A percentile compares a stretch with the other conserved stretches of the same genome.
phyloP scores from a whole-genome alignment of 2,888 invertebrate genomes.

The Pseudococcus longispinus region DNA sequence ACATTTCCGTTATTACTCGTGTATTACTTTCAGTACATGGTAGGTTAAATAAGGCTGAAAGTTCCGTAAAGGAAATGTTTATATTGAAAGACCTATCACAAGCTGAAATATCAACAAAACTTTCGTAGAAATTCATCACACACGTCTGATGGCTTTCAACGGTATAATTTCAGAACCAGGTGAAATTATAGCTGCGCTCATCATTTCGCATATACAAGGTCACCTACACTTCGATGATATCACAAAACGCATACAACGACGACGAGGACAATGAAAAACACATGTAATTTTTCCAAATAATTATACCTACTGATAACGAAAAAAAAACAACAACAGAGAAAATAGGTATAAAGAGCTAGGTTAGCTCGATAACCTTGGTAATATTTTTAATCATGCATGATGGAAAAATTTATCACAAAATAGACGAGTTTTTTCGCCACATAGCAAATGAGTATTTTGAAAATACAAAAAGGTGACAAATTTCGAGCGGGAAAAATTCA shows the following conservation, averaged over 20 bases:
- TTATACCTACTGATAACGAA: not conserved
- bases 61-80: not conserved
- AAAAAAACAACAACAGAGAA: not conserved
- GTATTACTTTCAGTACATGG: not conserved
- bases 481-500: not conserved
- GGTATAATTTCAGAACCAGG: not conserved
- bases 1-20: not conserved
- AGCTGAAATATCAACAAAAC: not conserved
- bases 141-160: not conserved
- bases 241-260: not conserved
- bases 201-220: conserved; percentile 20
- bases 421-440: not conserved
- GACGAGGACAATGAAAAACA: conserved; percentile 15
- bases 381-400: conserved; percentile 9
- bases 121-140: not conserved
- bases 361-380: conserved; percentile 5
- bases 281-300: not conserved
- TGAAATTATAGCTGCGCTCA: not conserved
- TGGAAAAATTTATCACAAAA: not conserved
- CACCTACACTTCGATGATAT: not conserved
- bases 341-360: not conserved
- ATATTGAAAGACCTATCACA: not conserved
- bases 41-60: not conserved
- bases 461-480: not conserved
- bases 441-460: not conserved